Evolutionary conservation across 2,797 vertebrate species (phyloP).

Genomic region (Coluber constrictor): DNA sequence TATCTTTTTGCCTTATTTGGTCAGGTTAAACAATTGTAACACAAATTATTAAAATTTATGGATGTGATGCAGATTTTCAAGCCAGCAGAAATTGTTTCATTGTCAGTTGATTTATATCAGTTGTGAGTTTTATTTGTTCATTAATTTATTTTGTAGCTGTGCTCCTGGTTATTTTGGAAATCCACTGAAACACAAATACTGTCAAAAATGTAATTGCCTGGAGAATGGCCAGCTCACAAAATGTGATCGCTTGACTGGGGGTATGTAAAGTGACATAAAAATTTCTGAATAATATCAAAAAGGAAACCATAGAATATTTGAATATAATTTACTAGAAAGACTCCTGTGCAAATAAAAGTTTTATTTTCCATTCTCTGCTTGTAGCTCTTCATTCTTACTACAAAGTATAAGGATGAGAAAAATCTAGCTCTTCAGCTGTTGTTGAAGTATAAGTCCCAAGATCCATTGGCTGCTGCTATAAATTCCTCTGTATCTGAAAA

Average conservation of each 20-base stretch:
- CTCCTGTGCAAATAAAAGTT: not conserved
- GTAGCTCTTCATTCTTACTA: not conserved
- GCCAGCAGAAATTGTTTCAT: not conserved
- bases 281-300: not conserved
- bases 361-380: not conserved
- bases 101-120: not conserved
- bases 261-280: constrained; percentile 58
- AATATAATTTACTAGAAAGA: not conserved
- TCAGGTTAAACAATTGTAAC: constrained; percentile 10
- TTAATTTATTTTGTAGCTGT: constrained; percentile 76
- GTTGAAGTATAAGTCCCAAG: not conserved
- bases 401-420: not conserved
- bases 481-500: not conserved
- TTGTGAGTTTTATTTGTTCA: constrained; percentile 1
- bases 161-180: constrained; percentile 90
- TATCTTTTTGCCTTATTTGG: not conserved
- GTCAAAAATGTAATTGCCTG: constrained; percentile 84
- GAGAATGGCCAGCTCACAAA: constrained; percentile 76
- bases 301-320: not conserved
- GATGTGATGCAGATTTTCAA: constrained; percentile 15
- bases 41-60: not conserved
- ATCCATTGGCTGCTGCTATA: not conserved
- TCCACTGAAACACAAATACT: constrained; percentile 79
- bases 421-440: not conserved
- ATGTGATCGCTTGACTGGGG: constrained; percentile 87